Percentiles rank a stretch among this genome's conserved stretches.
Conservation (phyloP, 2,888 invertebrate species). For the Athalia rosae region DNA sequence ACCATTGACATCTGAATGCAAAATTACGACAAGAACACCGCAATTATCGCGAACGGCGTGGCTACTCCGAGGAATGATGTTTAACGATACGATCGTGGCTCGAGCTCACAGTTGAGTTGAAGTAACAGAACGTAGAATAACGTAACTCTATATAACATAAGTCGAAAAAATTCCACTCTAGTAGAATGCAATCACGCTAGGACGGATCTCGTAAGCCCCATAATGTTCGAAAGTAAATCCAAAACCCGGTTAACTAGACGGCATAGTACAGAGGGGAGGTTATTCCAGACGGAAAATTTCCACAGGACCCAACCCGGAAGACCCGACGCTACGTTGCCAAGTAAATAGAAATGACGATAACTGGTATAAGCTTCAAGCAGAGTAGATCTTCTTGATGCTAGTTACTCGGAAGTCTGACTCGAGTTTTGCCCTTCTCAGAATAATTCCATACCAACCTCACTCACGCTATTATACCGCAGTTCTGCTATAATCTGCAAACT, state of each 20-base stretch:
- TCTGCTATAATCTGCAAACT: constrained; percentile 15
- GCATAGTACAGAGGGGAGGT: constrained; percentile 36
- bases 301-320: constrained; percentile 35
- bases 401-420: constrained; percentile 32
- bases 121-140: too few relatives aligned
- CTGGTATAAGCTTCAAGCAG: constrained; percentile 34
- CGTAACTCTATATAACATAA: background rate
- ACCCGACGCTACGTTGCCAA: constrained; percentile 25
- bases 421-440: constrained; percentile 6
- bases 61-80: too few relatives aligned
- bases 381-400: constrained; percentile 29
- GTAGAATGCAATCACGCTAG: constrained; percentile 27
- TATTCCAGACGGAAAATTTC: constrained; percentile 37
- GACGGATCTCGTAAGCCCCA: constrained; percentile 31
- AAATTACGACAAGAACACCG: too few relatives aligned
- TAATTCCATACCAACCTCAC: constrained; percentile 3
- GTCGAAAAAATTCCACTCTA: constrained; percentile 13
- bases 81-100: too few relatives aligned
- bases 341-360: constrained; percentile 43
- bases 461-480: too few relatives aligned
- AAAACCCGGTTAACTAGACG: constrained; percentile 43
- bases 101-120: too few relatives aligned
- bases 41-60: too few relatives aligned
- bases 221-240: constrained; percentile 43
- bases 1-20: too few relatives aligned